Conservation (phyloP, 2,888 invertebrate species). For the Sepioteuthis lessoniana region DNA sequence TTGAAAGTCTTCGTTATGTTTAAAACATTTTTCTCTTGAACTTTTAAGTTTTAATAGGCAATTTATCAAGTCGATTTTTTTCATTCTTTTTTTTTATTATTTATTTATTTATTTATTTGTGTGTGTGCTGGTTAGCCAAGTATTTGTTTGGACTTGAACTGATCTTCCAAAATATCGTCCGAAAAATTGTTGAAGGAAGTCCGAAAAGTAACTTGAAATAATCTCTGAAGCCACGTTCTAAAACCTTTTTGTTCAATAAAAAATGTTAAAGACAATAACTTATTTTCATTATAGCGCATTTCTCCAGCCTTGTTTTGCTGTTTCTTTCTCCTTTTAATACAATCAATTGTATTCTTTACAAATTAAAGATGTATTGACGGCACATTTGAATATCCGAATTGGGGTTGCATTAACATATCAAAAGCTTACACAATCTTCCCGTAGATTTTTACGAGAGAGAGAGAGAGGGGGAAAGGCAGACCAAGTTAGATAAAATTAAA, state of each 20-base stretch:
- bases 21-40: neutral
- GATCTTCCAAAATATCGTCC: neutral
- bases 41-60: neutral
- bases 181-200: neutral
- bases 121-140: neutral
- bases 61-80: neutral
- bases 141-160: neutral
- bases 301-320: neutral
- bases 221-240: neutral
- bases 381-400: no score
- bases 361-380: no score
- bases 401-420: no score
- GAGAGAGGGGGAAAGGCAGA: no score
- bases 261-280: neutral
- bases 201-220: neutral
- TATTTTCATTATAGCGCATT: neutral
- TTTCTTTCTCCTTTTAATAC: neutral
- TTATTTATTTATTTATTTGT: no score
- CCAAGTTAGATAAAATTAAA: no score
- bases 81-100: no score
- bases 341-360: neutral
- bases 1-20: neutral
- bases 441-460: no score
- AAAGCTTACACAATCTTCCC: no score
- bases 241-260: neutral